A percentile compares a stretch with the other conserved stretches of the same genome.
Conservation (phyloP, 2,797 vertebrate genomes). For the Tokudaia muenninki region DNA sequence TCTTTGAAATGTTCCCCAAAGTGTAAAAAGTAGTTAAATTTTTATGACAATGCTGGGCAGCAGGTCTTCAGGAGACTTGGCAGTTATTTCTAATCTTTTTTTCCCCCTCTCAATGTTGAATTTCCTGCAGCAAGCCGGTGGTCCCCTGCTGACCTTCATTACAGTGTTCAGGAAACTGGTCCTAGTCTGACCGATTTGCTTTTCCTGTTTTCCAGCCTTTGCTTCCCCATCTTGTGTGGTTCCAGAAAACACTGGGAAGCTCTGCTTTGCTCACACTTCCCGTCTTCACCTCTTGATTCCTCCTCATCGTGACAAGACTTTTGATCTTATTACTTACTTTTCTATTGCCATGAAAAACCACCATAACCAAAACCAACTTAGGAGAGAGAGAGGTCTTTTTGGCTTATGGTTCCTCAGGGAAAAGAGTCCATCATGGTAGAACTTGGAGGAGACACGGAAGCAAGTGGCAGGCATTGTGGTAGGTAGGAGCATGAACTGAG, state of each 20-base stretch:
- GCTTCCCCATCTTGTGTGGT: background rate
- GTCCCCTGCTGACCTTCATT: background rate
- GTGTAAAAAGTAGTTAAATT: background rate
- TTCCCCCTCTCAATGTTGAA: rapidly evolving
- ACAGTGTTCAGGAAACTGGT: background rate
- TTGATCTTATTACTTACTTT: background rate
- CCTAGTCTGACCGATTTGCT: background rate
- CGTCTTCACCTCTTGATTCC: background rate
- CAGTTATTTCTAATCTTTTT: background rate
- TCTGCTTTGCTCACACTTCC: background rate
- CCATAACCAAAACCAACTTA: background rate
- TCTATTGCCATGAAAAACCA: background rate
- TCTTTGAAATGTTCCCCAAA: background rate
- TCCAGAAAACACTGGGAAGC: background rate
- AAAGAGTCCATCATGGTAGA: background rate
- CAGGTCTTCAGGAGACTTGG: background rate
- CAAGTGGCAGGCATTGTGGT: background rate
- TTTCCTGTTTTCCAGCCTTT: slow-evolving; percentile 19
- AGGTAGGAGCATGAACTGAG: background rate
- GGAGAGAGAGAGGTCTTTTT: background rate
- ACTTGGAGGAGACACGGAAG: too few species aligned
- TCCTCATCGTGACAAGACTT: background rate
- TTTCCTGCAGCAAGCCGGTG: background rate
- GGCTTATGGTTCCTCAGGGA: background rate
- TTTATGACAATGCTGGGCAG: background rate